Percentiles rank a stretch among this genome's conserved stretches.
Evolutionary conservation across 35 echinoderm and acorn worm species (phyloP).

Genomic region (Patiria miniata): DNA sequence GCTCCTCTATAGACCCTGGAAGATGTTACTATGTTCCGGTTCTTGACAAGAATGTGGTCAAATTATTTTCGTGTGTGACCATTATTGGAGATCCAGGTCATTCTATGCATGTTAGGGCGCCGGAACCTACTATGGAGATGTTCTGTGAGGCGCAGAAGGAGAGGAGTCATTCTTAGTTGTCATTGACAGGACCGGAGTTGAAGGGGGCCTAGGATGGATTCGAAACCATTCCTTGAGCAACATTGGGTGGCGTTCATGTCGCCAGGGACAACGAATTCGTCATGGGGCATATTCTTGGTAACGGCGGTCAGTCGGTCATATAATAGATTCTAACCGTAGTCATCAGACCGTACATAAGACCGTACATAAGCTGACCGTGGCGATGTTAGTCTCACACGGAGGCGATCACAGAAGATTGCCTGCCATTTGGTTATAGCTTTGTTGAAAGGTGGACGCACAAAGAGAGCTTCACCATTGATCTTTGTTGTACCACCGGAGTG

Average conservation of each 20-base stretch:
- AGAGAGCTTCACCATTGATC: not conserved
- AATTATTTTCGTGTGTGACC: not conserved
- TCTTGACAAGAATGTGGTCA: not conserved
- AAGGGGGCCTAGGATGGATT: too few species aligned
- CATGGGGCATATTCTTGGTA: not conserved
- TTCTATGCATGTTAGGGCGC: not conserved
- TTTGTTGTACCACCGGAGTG: slow-evolving; percentile 1
- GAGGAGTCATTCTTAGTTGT: not conserved
- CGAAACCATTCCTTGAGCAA: too few species aligned
- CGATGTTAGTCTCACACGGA: not conserved
- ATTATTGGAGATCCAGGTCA: not conserved
- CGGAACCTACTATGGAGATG: not conserved
- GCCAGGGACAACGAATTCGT: not conserved
- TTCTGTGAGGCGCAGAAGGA: not conserved
- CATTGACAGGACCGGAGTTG: too few species aligned
- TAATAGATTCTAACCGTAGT: not conserved
- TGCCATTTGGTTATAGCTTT: too few species aligned
- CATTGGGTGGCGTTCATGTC: too few species aligned
- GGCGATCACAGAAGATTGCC: not conserved
- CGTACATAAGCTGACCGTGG: not conserved
- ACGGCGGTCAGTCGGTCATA: not conserved
- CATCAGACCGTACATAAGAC: not conserved
- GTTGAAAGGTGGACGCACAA: not conserved
- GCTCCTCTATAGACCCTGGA: not conserved
- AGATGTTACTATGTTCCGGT: not conserved